Evolutionary conservation across 2,797 vertebrate species (phyloP).

Genomic region (Phrynocephalus forsythii): DNA sequence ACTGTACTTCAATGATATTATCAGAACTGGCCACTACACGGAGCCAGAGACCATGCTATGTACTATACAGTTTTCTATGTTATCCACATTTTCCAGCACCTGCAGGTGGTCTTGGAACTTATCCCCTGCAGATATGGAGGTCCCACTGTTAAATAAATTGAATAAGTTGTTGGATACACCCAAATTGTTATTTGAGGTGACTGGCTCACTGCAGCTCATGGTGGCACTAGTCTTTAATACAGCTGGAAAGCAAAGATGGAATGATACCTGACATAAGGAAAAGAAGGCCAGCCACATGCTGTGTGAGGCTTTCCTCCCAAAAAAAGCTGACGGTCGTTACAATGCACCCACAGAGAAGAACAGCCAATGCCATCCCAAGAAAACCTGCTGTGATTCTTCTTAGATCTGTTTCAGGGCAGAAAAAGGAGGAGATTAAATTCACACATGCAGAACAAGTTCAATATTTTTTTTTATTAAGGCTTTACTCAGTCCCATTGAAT

Average conservation of each 20-base stretch:
- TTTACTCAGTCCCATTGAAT: not conserved
- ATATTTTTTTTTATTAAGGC: not conserved
- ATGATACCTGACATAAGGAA: conserved; percentile 89
- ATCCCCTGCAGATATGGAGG: too few relatives aligned
- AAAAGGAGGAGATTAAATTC: not conserved
- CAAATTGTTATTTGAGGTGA: not conserved
- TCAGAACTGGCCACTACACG: too few relatives aligned
- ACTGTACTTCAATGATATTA: too few relatives aligned
- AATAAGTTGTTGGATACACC: not conserved
- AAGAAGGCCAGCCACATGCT: conserved; percentile 85
- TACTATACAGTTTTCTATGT: too few relatives aligned
- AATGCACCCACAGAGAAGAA: conserved; percentile 85
- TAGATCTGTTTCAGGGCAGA: conserved; percentile 75
- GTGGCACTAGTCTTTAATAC: not conserved
- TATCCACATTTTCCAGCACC: too few relatives aligned
- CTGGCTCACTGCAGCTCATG: not conserved
- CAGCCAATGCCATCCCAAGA: conserved; percentile 86
- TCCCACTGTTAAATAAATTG: not conserved
- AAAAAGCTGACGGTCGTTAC: conserved; percentile 85
- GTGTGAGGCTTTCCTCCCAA: conserved; percentile 89
- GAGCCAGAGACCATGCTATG: too few relatives aligned
- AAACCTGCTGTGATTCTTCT: conserved; percentile 86
- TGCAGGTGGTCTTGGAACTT: too few relatives aligned
- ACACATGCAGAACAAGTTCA: not conserved
- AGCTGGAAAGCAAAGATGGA: not conserved